Conservation (phyloP, 53 echinoderm and acorn worm genomes). For the Holothuria scabra region DNA sequence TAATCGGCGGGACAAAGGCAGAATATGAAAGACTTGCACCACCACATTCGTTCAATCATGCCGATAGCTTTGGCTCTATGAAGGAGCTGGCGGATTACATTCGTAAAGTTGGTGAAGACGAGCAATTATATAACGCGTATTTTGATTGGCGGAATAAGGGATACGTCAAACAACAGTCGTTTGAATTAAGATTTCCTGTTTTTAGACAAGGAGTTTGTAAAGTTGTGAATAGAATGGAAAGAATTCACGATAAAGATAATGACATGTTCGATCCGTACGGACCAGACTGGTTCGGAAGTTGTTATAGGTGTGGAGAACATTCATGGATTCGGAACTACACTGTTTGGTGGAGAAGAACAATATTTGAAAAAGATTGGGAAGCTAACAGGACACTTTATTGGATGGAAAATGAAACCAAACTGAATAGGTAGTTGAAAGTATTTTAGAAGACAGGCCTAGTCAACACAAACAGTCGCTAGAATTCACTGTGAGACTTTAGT, state of each 20-base stretch:
- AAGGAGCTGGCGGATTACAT: conserved; percentile 33
- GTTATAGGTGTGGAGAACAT: conserved; percentile 24
- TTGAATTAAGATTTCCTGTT: not conserved
- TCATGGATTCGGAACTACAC: conserved; percentile 19
- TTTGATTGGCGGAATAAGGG: conserved; percentile 35
- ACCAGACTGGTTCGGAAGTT: conserved; percentile 31
- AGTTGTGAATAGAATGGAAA: not conserved
- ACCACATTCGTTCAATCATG: conserved; percentile 32
- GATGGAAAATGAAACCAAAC: not conserved
- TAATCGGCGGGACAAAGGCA: conserved; percentile 11
- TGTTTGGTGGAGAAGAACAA: conserved; percentile 4
- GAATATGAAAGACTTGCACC: conserved; percentile 19
- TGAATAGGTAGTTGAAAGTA: no score
- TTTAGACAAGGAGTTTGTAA: conserved; percentile 33
- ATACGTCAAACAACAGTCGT: not conserved
- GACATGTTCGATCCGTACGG: conserved; percentile 21
- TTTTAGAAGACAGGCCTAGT: no score
- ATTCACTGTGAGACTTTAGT: no score
- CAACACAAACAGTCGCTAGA: no score
- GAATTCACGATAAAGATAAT: not conserved
- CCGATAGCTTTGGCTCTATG: conserved; percentile 34
- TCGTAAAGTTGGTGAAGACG: not conserved
- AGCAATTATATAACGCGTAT: conserved; percentile 29
- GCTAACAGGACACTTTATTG: conserved; percentile 15
- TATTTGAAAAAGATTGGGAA: conserved; percentile 12